These are phyloP conservation scores for Leptodactylus fallax DNA, from an alignment of 2,797 vertebrate genomes.

Conservation along the genomic window DNA sequence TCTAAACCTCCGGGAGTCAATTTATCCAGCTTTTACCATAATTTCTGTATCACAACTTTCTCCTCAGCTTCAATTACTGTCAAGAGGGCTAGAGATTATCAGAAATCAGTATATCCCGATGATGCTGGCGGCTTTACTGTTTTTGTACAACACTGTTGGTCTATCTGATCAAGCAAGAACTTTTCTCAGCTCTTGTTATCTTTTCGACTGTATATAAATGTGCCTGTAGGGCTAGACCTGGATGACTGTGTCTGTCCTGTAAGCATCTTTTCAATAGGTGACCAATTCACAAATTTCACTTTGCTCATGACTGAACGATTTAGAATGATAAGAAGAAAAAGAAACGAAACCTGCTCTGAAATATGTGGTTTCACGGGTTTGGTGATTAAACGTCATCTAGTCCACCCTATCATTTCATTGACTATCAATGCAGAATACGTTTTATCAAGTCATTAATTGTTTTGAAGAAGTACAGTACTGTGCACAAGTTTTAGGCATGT, in stretches of 20 bases:
- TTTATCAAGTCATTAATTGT: background rate
- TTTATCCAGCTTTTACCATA: background rate
- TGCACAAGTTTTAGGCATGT: too few species aligned
- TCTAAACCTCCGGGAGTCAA: background rate
- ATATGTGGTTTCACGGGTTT: background rate
- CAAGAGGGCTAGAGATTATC: background rate
- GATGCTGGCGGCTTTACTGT: background rate
- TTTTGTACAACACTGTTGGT: background rate
- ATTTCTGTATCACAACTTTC: background rate
- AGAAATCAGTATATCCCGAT: background rate
- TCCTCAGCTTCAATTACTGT: background rate
- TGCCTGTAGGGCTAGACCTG: background rate
- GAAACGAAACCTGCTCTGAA: background rate
- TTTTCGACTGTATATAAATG: background rate
- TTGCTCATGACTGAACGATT: background rate
- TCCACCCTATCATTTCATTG: background rate
- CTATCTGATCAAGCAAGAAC: background rate
- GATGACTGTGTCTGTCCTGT: background rate
- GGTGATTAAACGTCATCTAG: background rate
- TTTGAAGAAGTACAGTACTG: too few species aligned
- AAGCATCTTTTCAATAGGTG: background rate
- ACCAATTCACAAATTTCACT: background rate
- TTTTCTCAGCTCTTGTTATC: background rate
- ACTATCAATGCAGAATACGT: background rate
- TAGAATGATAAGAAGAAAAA: background rate